These are phyloP conservation scores for Brenthis hecate DNA, from an alignment of 2,888 invertebrate species.

Conservation along the genomic window DNA sequence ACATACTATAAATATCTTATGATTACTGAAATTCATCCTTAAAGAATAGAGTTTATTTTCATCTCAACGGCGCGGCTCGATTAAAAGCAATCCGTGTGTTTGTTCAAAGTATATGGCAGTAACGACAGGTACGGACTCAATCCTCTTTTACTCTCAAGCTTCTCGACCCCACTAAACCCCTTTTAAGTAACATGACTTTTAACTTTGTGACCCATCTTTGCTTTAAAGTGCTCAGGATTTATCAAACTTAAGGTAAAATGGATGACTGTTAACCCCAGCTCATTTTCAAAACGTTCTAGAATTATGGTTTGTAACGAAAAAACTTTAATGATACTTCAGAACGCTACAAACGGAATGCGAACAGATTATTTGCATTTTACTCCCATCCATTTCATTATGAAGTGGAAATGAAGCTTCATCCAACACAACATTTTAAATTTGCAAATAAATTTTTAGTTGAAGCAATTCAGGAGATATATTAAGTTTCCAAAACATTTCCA, in stretches of 20 bases:
- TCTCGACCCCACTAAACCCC: constrained; percentile 74
- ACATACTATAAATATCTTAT: neutral
- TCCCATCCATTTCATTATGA: constrained; percentile 55
- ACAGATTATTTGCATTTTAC: constrained; percentile 28
- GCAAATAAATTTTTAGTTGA: constrained; percentile 6
- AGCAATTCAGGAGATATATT: constrained; percentile 6
- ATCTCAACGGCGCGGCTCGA: constrained; percentile 20
- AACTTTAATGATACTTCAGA: constrained; percentile 15
- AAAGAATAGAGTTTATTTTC: neutral
- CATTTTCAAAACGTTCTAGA: constrained; percentile 26
- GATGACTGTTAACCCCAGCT: constrained; percentile 34
- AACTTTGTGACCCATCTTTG: constrained; percentile 80
- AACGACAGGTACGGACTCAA: constrained; percentile 72
- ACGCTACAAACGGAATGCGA: constrained; percentile 22
- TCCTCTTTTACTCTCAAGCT: constrained; percentile 72
- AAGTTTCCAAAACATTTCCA: constrained; percentile 2
- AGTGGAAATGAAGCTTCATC: constrained; percentile 62
- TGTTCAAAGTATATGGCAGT: constrained; percentile 48
- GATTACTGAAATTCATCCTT: neutral
- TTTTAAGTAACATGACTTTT: constrained; percentile 82
- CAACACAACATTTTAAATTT: constrained; percentile 21
- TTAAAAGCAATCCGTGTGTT: constrained; percentile 36
- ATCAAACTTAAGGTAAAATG: constrained; percentile 57
- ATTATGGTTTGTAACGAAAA: constrained; percentile 32
- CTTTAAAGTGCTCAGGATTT: constrained; percentile 72